Base-by-base conservation (phyloP, 2,888 invertebrate genomes). In the Chymomyza procnemis region DNA sequence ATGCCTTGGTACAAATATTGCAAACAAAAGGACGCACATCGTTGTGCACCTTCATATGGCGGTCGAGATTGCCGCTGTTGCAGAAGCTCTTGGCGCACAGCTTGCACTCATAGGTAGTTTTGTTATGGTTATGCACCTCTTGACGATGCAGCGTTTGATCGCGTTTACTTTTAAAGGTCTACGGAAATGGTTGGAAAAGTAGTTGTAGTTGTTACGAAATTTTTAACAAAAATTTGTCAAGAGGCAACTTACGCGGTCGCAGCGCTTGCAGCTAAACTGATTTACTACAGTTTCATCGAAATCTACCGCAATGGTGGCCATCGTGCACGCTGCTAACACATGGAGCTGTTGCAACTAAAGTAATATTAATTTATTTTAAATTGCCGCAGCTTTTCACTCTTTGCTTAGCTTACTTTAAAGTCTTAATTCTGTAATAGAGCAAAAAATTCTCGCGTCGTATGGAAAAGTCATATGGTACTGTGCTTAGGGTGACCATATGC, bases 1-100 rank as follows among this genome's bases (percentile, higher is more conserved):
- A 91, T 1, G 89, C 87, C 71, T 90, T 90, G 34, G 87, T 82
- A 69, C 90, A 91, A 30, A 90, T 85, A 55, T 79, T 85, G 54
- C 90, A 91, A 9, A 86, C 82, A 64, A 90, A 89, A 1, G 90
- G 90, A 0, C 90, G 81, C n/a, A 90, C 87, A 79, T 90, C 90
- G 61, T 90, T 89, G 66, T 90, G 90, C n/a, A 90, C 90, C 71
- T 90, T 90, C 88, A 90, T 89, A 64, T 90, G 90, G 9, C 90
- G 89, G 50, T 90, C 90, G 65, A 90, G 76, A 63, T 90, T 90
- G 30, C 90, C 90, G 70, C 90, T 89, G 70, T 90, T 90, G 69
- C 90, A 90, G 67, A 90, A 90, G 21, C 87, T 89, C 69, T 91
- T 90, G 58, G 88, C 80, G 68, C 90, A 90, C 73, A 90, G 71